phyloP scores from a whole-genome alignment of 2,888 invertebrate species.

The Drosophila suboccidentalis region DNA sequence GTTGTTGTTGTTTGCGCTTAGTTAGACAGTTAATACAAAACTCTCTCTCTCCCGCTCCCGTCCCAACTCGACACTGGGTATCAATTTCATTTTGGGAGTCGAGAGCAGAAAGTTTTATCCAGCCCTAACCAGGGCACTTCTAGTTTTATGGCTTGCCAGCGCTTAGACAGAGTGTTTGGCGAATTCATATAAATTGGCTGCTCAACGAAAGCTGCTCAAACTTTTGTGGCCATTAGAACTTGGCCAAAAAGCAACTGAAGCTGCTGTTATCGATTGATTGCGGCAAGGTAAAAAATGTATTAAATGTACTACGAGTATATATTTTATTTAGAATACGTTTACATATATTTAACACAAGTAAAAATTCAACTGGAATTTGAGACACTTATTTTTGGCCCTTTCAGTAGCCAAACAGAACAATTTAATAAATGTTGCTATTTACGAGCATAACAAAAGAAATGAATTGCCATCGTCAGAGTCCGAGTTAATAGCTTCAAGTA shows the following conservation, averaged over 20 bases:
- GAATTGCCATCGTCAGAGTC: constrained; percentile 27
- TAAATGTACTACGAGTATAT: not conserved
- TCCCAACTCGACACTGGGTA: constrained; percentile 16
- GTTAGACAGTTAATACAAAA: constrained; percentile 70
- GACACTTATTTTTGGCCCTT: constrained; percentile 21
- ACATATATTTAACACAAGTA: constrained; percentile 1
- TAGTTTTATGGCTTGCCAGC: constrained; percentile 56
- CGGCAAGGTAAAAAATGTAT: constrained; percentile 1
- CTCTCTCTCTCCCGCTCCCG: constrained; percentile 27
- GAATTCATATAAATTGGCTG: constrained; percentile 69
- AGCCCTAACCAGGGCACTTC: constrained; percentile 54
- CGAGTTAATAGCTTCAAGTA: constrained; percentile 24
- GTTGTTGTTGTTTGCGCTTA: constrained; percentile 55
- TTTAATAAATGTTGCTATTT: constrained; percentile 57
- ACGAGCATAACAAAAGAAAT: constrained; percentile 60
- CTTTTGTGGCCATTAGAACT: constrained; percentile 54
- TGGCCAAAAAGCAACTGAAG: constrained; percentile 23
- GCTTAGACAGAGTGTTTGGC: constrained; percentile 47
- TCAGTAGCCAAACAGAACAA: constrained; percentile 18
- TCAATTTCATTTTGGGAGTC: constrained; percentile 69
- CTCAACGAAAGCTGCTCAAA: constrained; percentile 37
- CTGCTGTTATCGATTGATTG: constrained; percentile 21
- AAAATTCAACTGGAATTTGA: constrained; percentile 3
- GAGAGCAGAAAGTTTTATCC: constrained; percentile 50
- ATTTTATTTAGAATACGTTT: constrained; percentile 1